Conservation (phyloP, 2,888 invertebrate genomes). For the Ischnura elegans region DNA sequence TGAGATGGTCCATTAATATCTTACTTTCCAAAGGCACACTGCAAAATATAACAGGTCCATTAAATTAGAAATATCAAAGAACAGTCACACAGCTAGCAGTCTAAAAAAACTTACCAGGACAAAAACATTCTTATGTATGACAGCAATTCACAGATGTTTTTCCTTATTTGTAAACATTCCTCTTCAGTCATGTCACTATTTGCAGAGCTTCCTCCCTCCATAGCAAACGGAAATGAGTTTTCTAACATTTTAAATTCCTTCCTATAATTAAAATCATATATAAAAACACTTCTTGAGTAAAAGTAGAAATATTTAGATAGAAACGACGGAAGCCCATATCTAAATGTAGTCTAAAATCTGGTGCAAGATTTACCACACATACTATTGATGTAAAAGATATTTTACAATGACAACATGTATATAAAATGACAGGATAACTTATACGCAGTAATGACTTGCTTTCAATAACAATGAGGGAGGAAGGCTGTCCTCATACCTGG, state of each 20-base stretch:
- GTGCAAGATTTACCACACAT: too few species aligned
- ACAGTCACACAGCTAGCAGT: not conserved
- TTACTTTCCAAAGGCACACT: not conserved
- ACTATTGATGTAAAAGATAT: too few species aligned
- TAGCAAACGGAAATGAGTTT: not conserved
- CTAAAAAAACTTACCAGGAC: not conserved
- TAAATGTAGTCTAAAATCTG: too few species aligned
- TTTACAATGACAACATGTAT: too few species aligned
- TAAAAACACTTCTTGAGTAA: not conserved
- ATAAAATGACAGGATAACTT: too few species aligned
- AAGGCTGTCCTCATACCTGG: not conserved
- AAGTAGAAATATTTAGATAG: too few species aligned
- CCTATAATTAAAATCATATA: not conserved
- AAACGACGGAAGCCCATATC: too few species aligned
- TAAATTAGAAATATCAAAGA: not conserved
- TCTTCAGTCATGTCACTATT: not conserved
- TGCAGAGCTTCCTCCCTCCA: not conserved
- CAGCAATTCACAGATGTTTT: not conserved
- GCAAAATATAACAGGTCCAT: not conserved
- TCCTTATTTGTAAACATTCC: not conserved
- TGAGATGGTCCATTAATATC: not conserved
- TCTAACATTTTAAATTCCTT: conserved; percentile 12
- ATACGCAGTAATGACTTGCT: too few species aligned
- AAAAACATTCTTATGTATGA: not conserved
- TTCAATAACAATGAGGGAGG: not conserved